phyloP scores from a whole-genome alignment of 2,797 vertebrate species.

The Lemur catta region DNA sequence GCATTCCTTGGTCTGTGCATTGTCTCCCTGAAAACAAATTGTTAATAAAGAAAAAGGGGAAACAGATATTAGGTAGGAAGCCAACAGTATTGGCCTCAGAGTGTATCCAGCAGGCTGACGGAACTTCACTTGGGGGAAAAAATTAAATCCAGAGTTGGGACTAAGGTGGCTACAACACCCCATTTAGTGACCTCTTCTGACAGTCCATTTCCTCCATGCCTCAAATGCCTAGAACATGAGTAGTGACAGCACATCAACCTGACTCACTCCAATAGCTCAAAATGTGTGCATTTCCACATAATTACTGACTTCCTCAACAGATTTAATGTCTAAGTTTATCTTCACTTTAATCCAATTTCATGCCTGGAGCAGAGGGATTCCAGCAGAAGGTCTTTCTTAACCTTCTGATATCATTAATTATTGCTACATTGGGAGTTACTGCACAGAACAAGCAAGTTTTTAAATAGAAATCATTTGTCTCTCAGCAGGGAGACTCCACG shows the following conservation, averaged over 20 bases:
- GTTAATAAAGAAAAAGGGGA: neutral
- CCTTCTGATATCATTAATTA: constrained; percentile 88
- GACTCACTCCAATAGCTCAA: constrained; percentile 71
- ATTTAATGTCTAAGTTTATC: constrained; percentile 81
- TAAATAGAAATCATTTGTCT: constrained; percentile 91
- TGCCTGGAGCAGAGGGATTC: constrained; percentile 80
- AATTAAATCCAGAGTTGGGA: neutral
- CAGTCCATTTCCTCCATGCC: neutral
- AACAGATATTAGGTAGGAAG: neutral
- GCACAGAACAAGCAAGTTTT: constrained; percentile 85
- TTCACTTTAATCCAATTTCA: constrained; percentile 87
- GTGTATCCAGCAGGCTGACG: neutral
- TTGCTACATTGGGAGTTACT: constrained; percentile 85
- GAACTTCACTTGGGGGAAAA: constrained; percentile 51
- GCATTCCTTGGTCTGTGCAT: neutral
- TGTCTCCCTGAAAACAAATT: neutral
- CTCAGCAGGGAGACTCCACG: constrained; percentile 87
- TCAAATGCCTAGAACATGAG: constrained; percentile 38
- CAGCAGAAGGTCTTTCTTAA: constrained; percentile 82
- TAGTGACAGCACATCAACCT: constrained; percentile 19
- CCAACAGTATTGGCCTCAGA: neutral
- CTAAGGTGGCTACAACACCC: neutral
- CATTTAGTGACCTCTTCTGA: neutral
- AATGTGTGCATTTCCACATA: constrained; percentile 79
- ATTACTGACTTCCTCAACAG: constrained; percentile 82